These are phyloP conservation scores for Myotis lucifugus DNA, from an alignment of 2,113 vertebrate genomes.

Conservation along the genomic window DNA sequence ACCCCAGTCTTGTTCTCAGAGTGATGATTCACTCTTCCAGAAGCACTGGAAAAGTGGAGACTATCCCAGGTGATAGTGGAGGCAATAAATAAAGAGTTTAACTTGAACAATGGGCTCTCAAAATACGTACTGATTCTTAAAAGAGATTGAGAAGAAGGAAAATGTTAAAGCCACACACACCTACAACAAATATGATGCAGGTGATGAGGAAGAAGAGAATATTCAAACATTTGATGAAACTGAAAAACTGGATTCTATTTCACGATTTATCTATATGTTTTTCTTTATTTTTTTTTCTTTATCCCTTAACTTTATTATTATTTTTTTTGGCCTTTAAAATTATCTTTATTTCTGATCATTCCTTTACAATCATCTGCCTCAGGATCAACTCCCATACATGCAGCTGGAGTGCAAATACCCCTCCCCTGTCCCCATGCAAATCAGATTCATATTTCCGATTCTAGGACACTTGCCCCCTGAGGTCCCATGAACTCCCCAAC, in stretches of 20 bases:
- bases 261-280: neutral
- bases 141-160: neutral
- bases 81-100: conserved; percentile 4
- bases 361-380: neutral
- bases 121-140: neutral
- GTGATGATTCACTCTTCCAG: conserved; percentile 26
- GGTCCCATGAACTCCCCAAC: no score
- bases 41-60: conserved; percentile 34
- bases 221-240: neutral
- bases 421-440: no score
- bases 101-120: neutral
- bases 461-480: no score
- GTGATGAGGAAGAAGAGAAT: neutral
- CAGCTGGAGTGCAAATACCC: no score
- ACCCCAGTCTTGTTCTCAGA: neutral
- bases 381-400: no score
- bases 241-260: neutral
- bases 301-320: no score
- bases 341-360: neutral
- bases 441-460: no score
- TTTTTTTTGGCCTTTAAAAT: neutral
- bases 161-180: neutral
- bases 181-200: neutral
- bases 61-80: conserved; percentile 22
- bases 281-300: neutral